phyloP scores from a whole-genome alignment of 2,113 vertebrate genomes.

The Crotalus viridis region DNA sequence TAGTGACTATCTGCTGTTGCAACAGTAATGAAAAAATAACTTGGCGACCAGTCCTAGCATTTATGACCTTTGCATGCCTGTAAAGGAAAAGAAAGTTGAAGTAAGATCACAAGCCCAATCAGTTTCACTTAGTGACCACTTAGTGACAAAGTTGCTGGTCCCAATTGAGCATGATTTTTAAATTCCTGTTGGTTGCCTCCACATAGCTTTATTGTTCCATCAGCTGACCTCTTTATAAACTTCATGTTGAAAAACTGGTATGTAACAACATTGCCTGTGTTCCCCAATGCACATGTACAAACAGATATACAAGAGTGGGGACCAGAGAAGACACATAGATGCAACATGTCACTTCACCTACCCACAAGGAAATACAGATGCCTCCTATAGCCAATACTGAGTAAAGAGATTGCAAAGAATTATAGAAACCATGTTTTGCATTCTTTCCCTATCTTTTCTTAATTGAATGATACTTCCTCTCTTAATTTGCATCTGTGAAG shows the following conservation, averaged over 20 bases:
- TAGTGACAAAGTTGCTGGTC: neutral
- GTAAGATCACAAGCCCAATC: neutral
- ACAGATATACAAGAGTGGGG: neutral
- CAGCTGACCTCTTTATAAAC: neutral
- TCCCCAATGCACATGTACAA: neutral
- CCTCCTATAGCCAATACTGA: neutral
- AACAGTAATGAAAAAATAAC: neutral
- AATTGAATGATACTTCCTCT: neutral
- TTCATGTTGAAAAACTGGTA: neutral
- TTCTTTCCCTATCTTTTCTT: neutral
- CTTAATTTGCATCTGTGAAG: neutral
- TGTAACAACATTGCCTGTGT: neutral
- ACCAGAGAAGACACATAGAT: neutral
- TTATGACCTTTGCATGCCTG: neutral
- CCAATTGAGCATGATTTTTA: neutral
- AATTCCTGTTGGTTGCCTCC: neutral
- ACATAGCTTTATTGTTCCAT: neutral
- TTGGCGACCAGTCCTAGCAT: neutral
- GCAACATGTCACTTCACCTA: neutral
- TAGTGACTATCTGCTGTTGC: neutral
- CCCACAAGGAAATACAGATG: neutral
- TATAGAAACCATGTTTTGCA: neutral
- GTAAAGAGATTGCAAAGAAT: neutral
- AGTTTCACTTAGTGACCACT: neutral
- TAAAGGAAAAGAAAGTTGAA: neutral